Conservation (phyloP, 2,113 vertebrate genomes). For the Hoplias malabaricus region DNA sequence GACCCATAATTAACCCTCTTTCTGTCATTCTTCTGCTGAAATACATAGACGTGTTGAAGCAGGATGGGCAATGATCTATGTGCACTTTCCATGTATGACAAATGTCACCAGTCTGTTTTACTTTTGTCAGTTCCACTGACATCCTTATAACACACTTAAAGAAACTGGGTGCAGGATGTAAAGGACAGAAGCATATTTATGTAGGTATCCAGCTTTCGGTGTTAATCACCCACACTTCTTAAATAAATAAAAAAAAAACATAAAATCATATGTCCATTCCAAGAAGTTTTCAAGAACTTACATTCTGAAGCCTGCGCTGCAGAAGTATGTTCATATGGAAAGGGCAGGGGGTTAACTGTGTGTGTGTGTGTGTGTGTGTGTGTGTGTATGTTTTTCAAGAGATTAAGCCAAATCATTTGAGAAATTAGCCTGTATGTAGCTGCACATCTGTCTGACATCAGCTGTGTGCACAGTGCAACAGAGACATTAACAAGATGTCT, state of each 20-base stretch:
- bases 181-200: not conserved
- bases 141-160: not conserved
- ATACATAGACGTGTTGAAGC: not conserved
- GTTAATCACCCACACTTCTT: not conserved
- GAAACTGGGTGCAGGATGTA: not conserved
- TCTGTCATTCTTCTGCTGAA: not conserved
- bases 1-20: not conserved
- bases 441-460: slow-evolving; percentile 35
- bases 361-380: no score
- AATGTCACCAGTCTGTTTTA: not conserved
- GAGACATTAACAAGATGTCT: slow-evolving; percentile 47
- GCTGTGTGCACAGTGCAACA: slow-evolving; percentile 36
- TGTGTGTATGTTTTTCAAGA: no score
- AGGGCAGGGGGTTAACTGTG: no score
- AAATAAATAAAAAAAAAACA: not conserved
- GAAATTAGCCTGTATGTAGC: slow-evolving; percentile 50
- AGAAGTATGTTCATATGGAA: no score
- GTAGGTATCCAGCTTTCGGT: not conserved
- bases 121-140: not conserved
- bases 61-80: not conserved
- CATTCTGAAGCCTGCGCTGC: no score
- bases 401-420: slow-evolving; percentile 37
- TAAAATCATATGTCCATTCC: no score
- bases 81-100: not conserved
- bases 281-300: no score